phyloP scores from a whole-genome alignment of 2,113 vertebrate genomes.

The Holacanthus passer region DNA sequence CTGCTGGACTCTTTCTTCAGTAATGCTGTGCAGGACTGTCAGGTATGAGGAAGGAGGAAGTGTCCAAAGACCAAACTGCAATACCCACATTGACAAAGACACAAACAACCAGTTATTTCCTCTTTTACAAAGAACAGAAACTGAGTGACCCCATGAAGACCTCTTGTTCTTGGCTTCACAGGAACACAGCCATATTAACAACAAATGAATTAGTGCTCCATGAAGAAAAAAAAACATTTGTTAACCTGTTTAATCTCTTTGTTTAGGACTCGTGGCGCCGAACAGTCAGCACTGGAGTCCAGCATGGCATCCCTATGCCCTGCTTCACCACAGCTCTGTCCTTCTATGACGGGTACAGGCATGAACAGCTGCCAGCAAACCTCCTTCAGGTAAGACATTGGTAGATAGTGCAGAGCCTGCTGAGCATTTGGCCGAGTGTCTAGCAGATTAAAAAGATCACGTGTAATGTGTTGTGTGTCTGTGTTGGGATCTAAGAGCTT shows the following conservation, averaged over 20 bases:
- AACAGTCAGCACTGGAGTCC: constrained; percentile 90
- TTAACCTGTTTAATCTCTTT: background rate
- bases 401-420: background rate
- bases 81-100: constrained; percentile 51
- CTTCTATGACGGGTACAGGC: constrained; percentile 97
- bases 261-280: constrained; percentile 93
- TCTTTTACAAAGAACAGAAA: constrained; percentile 19
- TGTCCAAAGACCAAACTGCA: constrained; percentile 36
- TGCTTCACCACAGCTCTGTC: constrained; percentile 97
- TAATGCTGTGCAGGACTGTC: constrained; percentile 90
- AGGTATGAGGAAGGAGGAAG: constrained; percentile 86
- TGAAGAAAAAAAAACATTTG: background rate
- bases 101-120: constrained; percentile 41
- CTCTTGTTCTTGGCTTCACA: background rate
- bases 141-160: background rate
- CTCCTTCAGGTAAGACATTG: constrained; percentile 90
- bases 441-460: constrained; percentile 46
- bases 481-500: constrained; percentile 3
- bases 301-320: constrained; percentile 95
- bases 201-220: background rate
- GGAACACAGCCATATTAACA: background rate
- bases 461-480: background rate
- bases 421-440: constrained; percentile 37
- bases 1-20: constrained; percentile 94
- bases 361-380: constrained; percentile 92